phyloP scores from a whole-genome alignment of 2,797 vertebrate genomes.

The Lepidocolaptes lacrymiger region DNA sequence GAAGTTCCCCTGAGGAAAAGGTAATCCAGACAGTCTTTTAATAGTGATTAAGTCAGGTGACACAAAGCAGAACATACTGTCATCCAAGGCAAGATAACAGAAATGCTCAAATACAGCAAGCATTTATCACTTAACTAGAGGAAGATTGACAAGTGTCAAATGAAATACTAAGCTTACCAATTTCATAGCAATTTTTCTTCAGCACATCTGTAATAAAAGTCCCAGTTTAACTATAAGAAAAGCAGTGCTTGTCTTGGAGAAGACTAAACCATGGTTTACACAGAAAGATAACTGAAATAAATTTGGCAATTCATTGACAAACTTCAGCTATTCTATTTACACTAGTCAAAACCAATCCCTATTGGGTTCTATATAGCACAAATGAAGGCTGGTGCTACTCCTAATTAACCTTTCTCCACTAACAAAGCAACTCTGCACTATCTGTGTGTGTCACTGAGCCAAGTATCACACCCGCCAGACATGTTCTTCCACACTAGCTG shows the following conservation, averaged over 20 bases:
- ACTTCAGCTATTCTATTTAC: neutral
- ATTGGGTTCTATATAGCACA: neutral
- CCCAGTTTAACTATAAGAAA: neutral
- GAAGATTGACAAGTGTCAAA: neutral
- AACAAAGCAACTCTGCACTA: neutral
- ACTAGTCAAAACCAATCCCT: neutral
- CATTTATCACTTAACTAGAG: neutral
- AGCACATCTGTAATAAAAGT: neutral
- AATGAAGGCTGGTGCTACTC: neutral
- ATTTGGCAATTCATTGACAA: neutral
- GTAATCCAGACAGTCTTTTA: conserved; percentile 2
- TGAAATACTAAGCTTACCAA: neutral
- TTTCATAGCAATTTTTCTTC: neutral
- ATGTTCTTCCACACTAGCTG: neutral
- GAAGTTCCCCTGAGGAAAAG: neutral
- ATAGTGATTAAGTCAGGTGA: neutral
- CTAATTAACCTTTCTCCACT: neutral
- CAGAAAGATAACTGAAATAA: neutral
- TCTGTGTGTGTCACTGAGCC: neutral
- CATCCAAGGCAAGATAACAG: neutral
- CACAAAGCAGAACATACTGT: conserved; percentile 24
- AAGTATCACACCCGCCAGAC: neutral
- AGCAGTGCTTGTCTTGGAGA: neutral
- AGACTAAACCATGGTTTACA: neutral
- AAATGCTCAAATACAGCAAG: neutral